These are phyloP conservation scores for Porites cylindrica DNA, from an alignment of 92 coral and sea anemone species.

Conservation along the genomic window DNA sequence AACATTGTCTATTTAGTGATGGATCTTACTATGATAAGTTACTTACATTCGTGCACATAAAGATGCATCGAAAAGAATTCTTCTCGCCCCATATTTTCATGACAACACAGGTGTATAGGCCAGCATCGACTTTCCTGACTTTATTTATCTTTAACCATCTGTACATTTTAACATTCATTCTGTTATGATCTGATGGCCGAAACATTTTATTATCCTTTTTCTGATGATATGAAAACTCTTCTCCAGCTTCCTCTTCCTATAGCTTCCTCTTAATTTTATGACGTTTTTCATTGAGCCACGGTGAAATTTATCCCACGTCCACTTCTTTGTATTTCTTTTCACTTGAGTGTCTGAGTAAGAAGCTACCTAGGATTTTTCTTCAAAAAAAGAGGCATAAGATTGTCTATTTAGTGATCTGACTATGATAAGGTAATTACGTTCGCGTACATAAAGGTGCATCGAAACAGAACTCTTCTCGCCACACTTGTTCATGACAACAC, in stretches of 20 bases:
- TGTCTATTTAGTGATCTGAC: background rate
- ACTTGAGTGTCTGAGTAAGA: no score
- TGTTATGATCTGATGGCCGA: slow-evolving; percentile 30
- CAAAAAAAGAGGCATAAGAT: no score
- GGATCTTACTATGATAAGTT: no score
- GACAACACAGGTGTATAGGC: slow-evolving; percentile 78
- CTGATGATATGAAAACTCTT: slow-evolving; percentile 49
- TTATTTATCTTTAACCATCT: slow-evolving; percentile 78
- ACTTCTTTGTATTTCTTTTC: no score
- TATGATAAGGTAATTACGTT: slow-evolving; percentile 50
- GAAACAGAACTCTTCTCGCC: no score
- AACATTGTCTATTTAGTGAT: no score
- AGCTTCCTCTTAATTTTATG: no score
- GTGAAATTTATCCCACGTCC: no score
- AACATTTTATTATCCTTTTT: slow-evolving; percentile 64
- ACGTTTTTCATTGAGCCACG: no score
- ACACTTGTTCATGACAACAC: no score
- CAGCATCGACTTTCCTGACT: slow-evolving; percentile 65
- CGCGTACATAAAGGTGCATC: slow-evolving; percentile 42
- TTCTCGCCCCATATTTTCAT: slow-evolving; percentile 63
- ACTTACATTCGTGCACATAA: slow-evolving; percentile 60
- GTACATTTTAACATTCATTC: slow-evolving; percentile 65
- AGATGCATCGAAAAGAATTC: slow-evolving; percentile 36
- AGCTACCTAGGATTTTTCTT: no score
- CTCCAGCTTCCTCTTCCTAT: background rate